Evolutionary conservation across 2,888 invertebrate genomes (phyloP).

Genomic region (Machimus rusticus): DNA sequence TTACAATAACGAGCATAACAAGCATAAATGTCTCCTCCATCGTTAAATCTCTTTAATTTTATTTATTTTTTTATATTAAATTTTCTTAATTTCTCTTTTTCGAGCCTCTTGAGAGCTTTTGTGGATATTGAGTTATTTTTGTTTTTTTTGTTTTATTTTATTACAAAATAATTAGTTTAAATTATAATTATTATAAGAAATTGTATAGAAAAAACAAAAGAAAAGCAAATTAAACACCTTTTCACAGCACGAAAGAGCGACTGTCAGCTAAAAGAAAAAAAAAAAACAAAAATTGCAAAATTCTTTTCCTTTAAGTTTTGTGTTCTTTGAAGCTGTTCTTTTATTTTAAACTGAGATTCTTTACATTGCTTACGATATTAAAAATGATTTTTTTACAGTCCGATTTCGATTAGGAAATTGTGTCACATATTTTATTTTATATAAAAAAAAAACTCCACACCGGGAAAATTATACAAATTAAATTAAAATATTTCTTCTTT

Average conservation of each 20-base stretch:
- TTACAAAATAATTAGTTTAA: too few species aligned
- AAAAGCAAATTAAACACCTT: too few species aligned
- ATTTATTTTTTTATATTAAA: not conserved
- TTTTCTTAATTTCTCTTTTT: not conserved
- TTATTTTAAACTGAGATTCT: not conserved
- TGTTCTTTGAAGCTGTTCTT: not conserved
- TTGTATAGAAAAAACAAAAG: too few species aligned
- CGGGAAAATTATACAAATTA: not conserved
- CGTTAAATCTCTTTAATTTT: not conserved
- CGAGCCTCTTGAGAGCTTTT: not conserved
- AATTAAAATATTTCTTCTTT: not conserved
- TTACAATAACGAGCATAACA: conserved; percentile 84
- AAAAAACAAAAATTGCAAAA: not conserved
- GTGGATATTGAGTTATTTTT: too few species aligned
- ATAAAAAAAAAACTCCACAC: not conserved
- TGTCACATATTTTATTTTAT: not conserved
- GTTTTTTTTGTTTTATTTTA: too few species aligned
- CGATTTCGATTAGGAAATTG: not conserved
- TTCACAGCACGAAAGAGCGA: too few species aligned
- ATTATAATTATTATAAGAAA: too few species aligned
- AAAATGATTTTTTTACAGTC: not conserved
- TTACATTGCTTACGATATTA: not conserved
- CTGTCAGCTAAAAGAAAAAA: too few species aligned
- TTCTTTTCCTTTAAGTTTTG: not conserved
- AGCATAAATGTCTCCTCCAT: conserved; percentile 89